Conservation (phyloP, 2,797 vertebrate genomes). For the Nyctalus aviator region DNA sequence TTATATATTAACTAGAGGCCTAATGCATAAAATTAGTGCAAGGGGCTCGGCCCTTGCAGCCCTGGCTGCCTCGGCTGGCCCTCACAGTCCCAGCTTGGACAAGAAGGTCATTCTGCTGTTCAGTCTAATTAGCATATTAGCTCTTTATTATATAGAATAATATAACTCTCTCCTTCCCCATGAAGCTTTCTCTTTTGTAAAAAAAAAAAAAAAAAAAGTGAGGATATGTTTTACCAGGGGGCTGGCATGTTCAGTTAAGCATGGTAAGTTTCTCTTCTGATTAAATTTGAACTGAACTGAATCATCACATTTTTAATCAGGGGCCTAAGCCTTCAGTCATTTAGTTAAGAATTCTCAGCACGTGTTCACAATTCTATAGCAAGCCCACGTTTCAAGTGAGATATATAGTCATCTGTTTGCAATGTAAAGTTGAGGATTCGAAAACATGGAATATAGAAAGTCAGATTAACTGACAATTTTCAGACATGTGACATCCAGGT, state of each 20-base stretch:
- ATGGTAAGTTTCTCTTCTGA: slow-evolving; percentile 65
- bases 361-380: neutral
- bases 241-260: slow-evolving; percentile 65
- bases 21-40: too few species aligned
- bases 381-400: neutral
- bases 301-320: slow-evolving; percentile 56
- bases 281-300: slow-evolving; percentile 65
- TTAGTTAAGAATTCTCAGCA: slow-evolving; percentile 9
- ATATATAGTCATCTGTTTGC: neutral
- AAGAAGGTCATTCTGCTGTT: too few species aligned
- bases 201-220: neutral
- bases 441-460: neutral
- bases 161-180: neutral
- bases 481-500: neutral
- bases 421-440: neutral
- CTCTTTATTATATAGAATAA: too few species aligned
- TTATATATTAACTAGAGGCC: slow-evolving; percentile 50
- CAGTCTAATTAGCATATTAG: too few species aligned
- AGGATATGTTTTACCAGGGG: slow-evolving; percentile 23
- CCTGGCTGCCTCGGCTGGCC: too few species aligned
- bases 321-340: slow-evolving; percentile 2
- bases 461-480: neutral
- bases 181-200: slow-evolving; percentile 32
- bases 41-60: too few species aligned
- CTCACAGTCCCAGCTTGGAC: too few species aligned